A percentile compares a stretch with the other conserved stretches of the same genome.
Evolutionary conservation across 2,113 vertebrate genomes (phyloP).

Genomic region (Anas platyrhynchos): DNA sequence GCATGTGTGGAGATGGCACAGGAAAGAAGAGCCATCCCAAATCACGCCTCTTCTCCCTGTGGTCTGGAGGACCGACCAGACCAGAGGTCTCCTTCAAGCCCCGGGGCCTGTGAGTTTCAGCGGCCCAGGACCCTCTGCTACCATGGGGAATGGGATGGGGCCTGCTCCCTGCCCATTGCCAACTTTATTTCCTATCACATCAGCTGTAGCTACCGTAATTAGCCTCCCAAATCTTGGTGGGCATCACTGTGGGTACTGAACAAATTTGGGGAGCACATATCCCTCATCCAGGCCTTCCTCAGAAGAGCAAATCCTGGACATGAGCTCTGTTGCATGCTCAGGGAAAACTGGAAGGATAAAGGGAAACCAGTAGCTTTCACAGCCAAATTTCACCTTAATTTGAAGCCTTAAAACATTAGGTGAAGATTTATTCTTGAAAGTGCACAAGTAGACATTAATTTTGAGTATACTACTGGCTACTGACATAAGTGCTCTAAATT

Average conservation of each 20-base stretch:
- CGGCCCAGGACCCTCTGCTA: neutral
- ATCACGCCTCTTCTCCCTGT: neutral
- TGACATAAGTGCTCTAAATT: neutral
- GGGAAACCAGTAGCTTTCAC: neutral
- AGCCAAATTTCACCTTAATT: neutral
- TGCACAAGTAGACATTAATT: neutral
- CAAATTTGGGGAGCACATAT: accelerated
- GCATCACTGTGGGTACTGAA: neutral
- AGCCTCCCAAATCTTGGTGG: neutral
- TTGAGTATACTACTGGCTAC: neutral
- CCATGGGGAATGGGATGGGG: accelerated
- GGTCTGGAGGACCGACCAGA: neutral
- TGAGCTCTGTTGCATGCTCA: neutral
- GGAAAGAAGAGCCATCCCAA: neutral
- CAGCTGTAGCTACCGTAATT: neutral
- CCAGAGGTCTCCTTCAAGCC: neutral
- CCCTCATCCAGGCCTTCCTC: neutral
- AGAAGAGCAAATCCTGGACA: neutral
- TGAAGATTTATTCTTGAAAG: neutral
- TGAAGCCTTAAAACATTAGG: neutral
- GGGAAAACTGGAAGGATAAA: neutral
- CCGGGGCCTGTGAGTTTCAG: neutral
- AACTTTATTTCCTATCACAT: neutral
- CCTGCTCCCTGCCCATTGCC: neutral
- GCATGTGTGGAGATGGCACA: neutral